Percentiles rank a stretch among this genome's conserved stretches.
Evolutionary conservation across 2,113 vertebrate species (phyloP).

Genomic region (Polypterus senegalus): DNA sequence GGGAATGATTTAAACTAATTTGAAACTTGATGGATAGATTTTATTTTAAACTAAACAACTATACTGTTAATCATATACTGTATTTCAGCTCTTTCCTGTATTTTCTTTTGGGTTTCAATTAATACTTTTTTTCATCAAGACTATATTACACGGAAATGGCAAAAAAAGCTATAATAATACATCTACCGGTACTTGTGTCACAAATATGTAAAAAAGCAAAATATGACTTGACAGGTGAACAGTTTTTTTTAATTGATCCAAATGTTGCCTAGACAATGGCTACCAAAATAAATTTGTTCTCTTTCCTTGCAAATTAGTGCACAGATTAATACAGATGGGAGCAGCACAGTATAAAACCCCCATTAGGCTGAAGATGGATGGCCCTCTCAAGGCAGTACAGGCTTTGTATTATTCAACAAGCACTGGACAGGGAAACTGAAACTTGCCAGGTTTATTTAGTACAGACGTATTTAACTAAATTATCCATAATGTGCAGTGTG

Average conservation of each 20-base stretch:
- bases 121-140: no score
- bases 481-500: no score
- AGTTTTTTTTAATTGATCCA: conserved; percentile 1
- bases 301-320: conserved; percentile 9
- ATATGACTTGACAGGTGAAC: conserved; percentile 1
- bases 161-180: no score
- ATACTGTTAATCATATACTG: no score
- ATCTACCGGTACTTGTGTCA: no score
- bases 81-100: no score
- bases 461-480: no score
- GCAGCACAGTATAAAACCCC: conserved; percentile 4
- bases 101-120: no score
- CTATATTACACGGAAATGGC: no score
- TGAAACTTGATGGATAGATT: no score
- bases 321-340: conserved; percentile 9
- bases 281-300: conserved; percentile 8
- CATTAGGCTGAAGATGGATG: conserved; percentile 11
- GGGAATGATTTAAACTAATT: no score
- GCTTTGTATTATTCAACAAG: conserved; percentile 8
- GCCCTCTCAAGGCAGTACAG: conserved; percentile 10
- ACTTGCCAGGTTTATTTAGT: background rate
- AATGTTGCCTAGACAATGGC: background rate
- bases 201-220: background rate
- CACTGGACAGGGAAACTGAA: background rate
- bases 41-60: no score